Percentiles rank a stretch among this genome's conserved stretches.
These are phyloP conservation scores for Corynorhinus townsendii DNA, from an alignment of 2,113 vertebrate genomes.

Conservation along the genomic window DNA sequence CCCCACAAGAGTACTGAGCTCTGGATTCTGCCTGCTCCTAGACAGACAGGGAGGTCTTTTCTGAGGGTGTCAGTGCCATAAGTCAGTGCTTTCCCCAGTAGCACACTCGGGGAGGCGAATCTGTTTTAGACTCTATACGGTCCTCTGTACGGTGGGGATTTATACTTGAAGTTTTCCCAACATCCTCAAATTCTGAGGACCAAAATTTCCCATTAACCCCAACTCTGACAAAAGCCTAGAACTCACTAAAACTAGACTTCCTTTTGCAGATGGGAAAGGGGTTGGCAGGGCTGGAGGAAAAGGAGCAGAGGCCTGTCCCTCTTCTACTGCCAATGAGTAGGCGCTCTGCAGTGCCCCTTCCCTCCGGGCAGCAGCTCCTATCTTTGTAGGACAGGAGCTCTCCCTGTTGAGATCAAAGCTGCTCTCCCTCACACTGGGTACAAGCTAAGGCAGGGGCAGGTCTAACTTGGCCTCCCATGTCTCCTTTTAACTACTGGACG, in stretches of 20 bases:
- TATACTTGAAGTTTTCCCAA: conserved; percentile 66
- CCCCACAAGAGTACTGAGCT: conserved; percentile 19
- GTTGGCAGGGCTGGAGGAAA: neutral
- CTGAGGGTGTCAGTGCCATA: conserved; percentile 5
- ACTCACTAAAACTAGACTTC: conserved; percentile 26
- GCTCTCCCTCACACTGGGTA: neutral
- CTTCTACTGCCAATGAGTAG: neutral
- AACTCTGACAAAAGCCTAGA: conserved; percentile 26
- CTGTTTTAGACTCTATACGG: neutral
- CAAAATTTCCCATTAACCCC: conserved; percentile 33
- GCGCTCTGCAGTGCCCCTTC: neutral
- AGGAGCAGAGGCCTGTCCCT: neutral
- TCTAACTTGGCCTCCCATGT: neutral
- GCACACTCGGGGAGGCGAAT: neutral
- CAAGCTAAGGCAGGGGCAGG: neutral
- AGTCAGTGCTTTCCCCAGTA: neutral
- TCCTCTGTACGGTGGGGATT: conserved; percentile 15
- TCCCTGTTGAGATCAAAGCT: neutral
- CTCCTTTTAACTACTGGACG: neutral
- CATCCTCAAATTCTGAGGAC: conserved; percentile 17
- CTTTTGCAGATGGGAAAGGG: neutral
- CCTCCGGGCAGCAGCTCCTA: neutral
- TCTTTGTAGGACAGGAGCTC: neutral
- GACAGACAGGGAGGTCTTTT: conserved; percentile 2
- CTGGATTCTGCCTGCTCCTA: conserved; percentile 14